These are phyloP conservation scores for Boleophthalmus pectinirostris DNA, from an alignment of 2,113 vertebrate species.

Conservation along the genomic window DNA sequence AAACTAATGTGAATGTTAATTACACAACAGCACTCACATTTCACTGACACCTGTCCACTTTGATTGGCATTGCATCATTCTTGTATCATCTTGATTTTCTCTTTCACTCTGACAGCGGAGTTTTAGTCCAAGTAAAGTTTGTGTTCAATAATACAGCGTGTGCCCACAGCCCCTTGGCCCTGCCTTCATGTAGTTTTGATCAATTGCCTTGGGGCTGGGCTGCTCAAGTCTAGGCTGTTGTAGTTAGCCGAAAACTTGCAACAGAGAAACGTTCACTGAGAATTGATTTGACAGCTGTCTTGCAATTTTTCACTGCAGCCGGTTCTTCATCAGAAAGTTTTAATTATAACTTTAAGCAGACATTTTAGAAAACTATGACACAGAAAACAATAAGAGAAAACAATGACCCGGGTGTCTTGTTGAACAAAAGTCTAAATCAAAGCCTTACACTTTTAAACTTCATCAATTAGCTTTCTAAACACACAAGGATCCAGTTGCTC, in stretches of 20 bases:
- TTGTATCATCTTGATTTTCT: conserved; percentile 43
- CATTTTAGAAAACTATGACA: background rate
- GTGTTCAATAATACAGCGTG: conserved; percentile 70
- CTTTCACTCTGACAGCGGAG: conserved; percentile 51
- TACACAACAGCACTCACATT: background rate
- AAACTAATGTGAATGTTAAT: background rate
- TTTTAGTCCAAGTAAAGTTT: conserved; percentile 34
- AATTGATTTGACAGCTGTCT: conserved; percentile 48
- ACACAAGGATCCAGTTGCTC: no score
- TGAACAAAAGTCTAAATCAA: background rate
- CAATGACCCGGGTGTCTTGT: background rate
- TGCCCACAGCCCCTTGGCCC: conserved; percentile 23
- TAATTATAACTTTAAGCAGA: conserved; percentile 12
- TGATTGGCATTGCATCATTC: conserved; percentile 59
- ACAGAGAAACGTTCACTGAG: conserved; percentile 36
- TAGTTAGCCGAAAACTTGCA: conserved; percentile 45
- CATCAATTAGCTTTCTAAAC: no score
- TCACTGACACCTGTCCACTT: conserved; percentile 49
- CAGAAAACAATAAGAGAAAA: no score
- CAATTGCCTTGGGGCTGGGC: conserved; percentile 56
- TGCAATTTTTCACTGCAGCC: conserved; percentile 19
- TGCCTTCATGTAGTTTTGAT: conserved; percentile 72
- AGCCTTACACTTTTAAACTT: no score
- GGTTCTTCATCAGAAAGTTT: conserved; percentile 3
- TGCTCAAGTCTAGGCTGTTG: conserved; percentile 41